phyloP scores from a whole-genome alignment of 92 coral and sea anemone species.

The Galaxea fascicularis region DNA sequence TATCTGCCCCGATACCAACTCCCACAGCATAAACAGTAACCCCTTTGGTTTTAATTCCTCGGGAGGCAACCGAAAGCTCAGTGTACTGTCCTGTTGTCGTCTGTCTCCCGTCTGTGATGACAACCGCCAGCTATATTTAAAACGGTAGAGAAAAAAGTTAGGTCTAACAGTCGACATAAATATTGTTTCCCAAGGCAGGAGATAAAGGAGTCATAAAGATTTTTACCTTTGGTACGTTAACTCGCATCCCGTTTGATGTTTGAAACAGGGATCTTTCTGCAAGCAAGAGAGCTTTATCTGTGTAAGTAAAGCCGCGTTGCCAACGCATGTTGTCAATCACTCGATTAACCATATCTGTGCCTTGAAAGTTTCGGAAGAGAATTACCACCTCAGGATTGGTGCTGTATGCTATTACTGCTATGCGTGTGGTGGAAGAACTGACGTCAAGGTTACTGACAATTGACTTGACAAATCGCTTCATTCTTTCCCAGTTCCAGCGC shows the following conservation, averaged over 20 bases:
- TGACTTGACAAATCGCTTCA: slow-evolving; percentile 57
- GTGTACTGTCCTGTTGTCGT: slow-evolving; percentile 57
- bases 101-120: slow-evolving; percentile 71
- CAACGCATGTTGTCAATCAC: slow-evolving; percentile 55
- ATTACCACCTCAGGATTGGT: slow-evolving; percentile 55
- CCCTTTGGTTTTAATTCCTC: slow-evolving; percentile 61
- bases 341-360: slow-evolving; percentile 32
- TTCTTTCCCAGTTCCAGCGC: slow-evolving; percentile 53
- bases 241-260: slow-evolving; percentile 55
- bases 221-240: slow-evolving; percentile 42
- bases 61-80: slow-evolving; percentile 53
- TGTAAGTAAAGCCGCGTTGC: slow-evolving; percentile 70
- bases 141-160: not conserved
- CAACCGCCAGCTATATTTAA: slow-evolving; percentile 52
- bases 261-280: slow-evolving; percentile 63
- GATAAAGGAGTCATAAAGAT: not conserved
- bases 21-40: slow-evolving; percentile 68
- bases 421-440: slow-evolving; percentile 58
- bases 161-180: no score
- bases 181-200: not conserved
- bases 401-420: slow-evolving; percentile 73
- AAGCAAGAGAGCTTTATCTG: slow-evolving; percentile 69
- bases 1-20: slow-evolving; percentile 46
- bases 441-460: slow-evolving; percentile 59
- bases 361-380: slow-evolving; percentile 47